Base-by-base conservation (phyloP, 2,113 vertebrate species). In the Petaurus breviceps region DNA sequence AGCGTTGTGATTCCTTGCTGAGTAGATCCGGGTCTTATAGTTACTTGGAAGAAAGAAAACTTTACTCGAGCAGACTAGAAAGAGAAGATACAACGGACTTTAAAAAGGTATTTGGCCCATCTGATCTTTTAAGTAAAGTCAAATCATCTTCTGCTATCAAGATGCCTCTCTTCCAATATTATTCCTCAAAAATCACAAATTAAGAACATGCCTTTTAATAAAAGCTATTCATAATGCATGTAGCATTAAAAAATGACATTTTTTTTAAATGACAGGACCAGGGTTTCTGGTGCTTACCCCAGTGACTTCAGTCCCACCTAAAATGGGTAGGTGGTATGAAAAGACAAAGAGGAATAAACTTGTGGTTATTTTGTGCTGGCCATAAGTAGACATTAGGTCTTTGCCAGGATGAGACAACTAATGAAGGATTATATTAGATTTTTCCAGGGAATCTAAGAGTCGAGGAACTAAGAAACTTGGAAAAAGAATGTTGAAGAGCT, bases 81-180 rank as follows among this genome's bases (percentile, higher is more conserved):
- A 99, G 99, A 98, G 99, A 99, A 90, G 99, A 99, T 97, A 97
- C 99, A 98, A 99, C 99, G 96, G 99, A 99, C 98, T 99, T 99
- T 97, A 99, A 99, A 99, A 99, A 99, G 99, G 99, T 99, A 98
- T 95, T 94, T 96, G 89, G 52, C 3, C n/a, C 91, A 92, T 2
- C 93, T 94, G 93, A 37, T 95, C 92, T 55, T 52, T 91, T 93
- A 95, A 96, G 57, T 89, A 84, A 91, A 96, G 94, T 93, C 37
- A 37, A 91, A 4, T 52, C 97, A 91, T 90, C 51, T 90, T 89
- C 61, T 93, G 22, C 46, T 91, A 49, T 89, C 89, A 28, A 93
- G 16, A 57, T 92, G 52, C 77, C 50, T 95, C 2, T 94, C 12
- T 94, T 93, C 53, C 9, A 25, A 84, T 96, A 57, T 84, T 93